Base-by-base conservation (phyloP, 2,888 invertebrate species). In the Ornithoptera priamus region DNA sequence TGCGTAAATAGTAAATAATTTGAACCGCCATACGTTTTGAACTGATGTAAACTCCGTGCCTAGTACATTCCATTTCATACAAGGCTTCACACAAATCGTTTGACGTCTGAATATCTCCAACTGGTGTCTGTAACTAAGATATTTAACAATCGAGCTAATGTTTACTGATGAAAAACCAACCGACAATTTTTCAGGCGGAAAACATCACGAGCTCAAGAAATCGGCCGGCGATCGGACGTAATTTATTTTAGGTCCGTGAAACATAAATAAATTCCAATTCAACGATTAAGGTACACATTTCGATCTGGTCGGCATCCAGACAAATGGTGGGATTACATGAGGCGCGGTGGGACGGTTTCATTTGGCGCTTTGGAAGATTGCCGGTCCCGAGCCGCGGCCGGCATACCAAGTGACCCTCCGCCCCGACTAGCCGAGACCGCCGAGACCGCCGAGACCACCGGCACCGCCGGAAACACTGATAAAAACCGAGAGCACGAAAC, bases 231-330 rank as follows among this genome's bases (percentile, higher is more conserved):
- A 83, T 84, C 81, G 80, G 73, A 76, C 80, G 85, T 46, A 82
- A 87, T 87, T 86, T 87, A 83, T 86, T 86, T 81, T 83, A 84
- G 84, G 80, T 80, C 75, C 75, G 62, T 70, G 72, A 75, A 71
- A 73, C 76, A 74, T 75, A 77, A 85, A 85, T 88, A 86, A 87
- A 89, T 88, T 85, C 85, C 84, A 84, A 86, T 85, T 79, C 81
- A 83, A 78, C 85, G 87, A 88, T 89, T 87, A 86, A 88, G 85
- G 85, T 81, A 78, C 82, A 84, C 83, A 83, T 84, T 84, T 83
- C 83, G 84, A 83, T 84, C 81, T 66, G 66, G 81, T 62, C 72
- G 76, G 77, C 77, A 86, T 84, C 81, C 74, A 82, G 81, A 81
- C 80, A 78, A 78, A 84, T 84, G 79, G 80, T 70, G 72, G 84